Conservation (phyloP, 2,888 invertebrate genomes). For the Notodonta dromedarius region DNA sequence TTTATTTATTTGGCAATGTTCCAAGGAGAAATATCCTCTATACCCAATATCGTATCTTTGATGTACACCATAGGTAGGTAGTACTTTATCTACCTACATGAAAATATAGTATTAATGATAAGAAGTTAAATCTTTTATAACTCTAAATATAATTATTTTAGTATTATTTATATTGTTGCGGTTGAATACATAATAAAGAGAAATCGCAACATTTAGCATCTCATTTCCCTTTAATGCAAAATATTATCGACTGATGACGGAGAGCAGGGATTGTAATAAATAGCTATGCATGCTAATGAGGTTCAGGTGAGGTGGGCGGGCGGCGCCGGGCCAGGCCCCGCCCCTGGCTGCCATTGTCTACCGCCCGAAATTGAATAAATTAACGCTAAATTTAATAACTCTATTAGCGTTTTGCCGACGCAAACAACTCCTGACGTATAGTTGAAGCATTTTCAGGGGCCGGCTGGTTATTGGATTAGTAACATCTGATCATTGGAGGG, state of each 20-base stretch:
- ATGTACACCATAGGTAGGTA: too few relatives aligned
- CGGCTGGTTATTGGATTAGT: constrained; percentile 73
- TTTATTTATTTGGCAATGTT: too few relatives aligned
- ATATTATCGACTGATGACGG: constrained; percentile 33
- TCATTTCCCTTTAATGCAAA: constrained; percentile 23
- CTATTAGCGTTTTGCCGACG: constrained; percentile 74
- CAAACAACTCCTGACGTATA: constrained; percentile 76
- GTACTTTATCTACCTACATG: too few relatives aligned
- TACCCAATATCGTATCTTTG: too few relatives aligned
- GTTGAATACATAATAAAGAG: constrained; percentile 7
- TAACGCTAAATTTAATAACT: constrained; percentile 81
- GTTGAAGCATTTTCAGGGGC: constrained; percentile 66
- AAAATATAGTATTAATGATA: too few relatives aligned
- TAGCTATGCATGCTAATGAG: constrained; percentile 51
- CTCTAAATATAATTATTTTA: too few relatives aligned
- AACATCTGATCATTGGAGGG: constrained; percentile 55
- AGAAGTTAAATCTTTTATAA: too few relatives aligned
- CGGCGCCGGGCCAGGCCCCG: constrained; percentile 61
- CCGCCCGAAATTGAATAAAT: constrained; percentile 79
- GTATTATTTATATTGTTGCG: too few relatives aligned
- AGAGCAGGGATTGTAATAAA: constrained; percentile 25
- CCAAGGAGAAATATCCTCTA: too few relatives aligned
- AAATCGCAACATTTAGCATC: constrained; percentile 22
- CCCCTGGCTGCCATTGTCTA: constrained; percentile 74
- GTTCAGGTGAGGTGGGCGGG: constrained; percentile 71